Evolutionary conservation across 2,888 invertebrate genomes (phyloP).

Genomic region (Parnassius glacialis): DNA sequence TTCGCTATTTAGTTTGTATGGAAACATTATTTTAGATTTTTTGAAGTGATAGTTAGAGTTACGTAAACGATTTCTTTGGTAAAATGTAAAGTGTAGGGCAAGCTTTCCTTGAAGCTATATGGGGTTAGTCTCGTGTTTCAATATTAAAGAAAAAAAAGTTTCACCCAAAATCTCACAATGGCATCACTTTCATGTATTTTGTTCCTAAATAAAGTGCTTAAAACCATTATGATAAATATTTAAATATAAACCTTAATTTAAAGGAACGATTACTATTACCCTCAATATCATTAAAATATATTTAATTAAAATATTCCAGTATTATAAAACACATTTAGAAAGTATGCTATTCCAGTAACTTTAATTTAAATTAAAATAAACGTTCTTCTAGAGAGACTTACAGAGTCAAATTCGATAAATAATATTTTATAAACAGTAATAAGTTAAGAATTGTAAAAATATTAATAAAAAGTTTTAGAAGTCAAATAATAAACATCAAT

Average conservation of each 20-base stretch:
- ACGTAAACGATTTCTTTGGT: constrained; percentile 64
- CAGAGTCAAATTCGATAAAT: no score
- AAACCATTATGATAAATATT: not conserved
- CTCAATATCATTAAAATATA: no score
- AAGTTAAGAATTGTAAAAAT: no score
- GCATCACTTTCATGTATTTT: not conserved
- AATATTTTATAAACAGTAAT: no score
- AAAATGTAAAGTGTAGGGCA: constrained; percentile 69
- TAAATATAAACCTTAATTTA: not conserved
- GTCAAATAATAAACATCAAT: no score
- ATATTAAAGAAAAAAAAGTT: constrained; percentile 45
- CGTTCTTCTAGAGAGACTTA: no score
- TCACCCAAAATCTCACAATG: constrained; percentile 14
- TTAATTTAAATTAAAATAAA: no score
- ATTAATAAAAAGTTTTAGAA: no score
- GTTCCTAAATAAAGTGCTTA: not conserved
- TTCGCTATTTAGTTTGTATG: constrained; percentile 79
- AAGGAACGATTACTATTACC: no score
- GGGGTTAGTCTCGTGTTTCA: constrained; percentile 48
- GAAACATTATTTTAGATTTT: constrained; percentile 74
- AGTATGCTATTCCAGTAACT: no score
- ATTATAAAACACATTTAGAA: no score
- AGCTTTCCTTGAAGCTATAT: constrained; percentile 71
- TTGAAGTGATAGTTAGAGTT: constrained; percentile 64
- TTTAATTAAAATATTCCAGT: no score